Evolutionary conservation across 2,888 invertebrate genomes (phyloP).

Genomic region (Disparrhopalites patrizii): DNA sequence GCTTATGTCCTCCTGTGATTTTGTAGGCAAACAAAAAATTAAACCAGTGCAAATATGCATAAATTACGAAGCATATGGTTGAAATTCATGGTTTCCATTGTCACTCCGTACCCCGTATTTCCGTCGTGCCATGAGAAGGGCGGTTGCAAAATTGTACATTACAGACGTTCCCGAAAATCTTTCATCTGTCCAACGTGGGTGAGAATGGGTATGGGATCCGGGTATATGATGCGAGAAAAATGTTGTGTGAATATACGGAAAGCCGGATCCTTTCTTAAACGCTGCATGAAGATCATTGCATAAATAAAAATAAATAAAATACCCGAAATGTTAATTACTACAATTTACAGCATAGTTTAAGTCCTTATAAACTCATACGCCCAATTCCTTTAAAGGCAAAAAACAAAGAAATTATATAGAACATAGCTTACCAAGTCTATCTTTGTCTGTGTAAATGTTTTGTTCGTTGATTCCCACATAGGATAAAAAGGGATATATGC

Average conservation of each 20-base stretch:
- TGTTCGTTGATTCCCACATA: conserved; percentile 63
- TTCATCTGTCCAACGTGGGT: conserved; percentile 45
- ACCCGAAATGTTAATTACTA: neutral
- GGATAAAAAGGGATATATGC: conserved; percentile 69
- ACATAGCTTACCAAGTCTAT: conserved; percentile 67
- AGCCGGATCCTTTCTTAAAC: conserved; percentile 28
- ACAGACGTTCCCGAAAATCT: conserved; percentile 63
- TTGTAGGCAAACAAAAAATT: conserved; percentile 24
- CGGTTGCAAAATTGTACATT: conserved; percentile 69
- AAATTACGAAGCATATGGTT: conserved; percentile 13
- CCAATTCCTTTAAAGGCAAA: no score
- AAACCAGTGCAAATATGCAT: neutral
- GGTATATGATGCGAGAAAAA: conserved; percentile 70
- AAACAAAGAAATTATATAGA: neutral
- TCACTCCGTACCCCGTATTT: conserved; percentile 64
- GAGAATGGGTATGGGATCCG: conserved; percentile 56
- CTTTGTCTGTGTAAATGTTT: conserved; percentile 62
- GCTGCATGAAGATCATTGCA: conserved; percentile 25
- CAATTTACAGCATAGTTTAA: neutral
- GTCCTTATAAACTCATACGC: no score
- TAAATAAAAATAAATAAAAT: no score
- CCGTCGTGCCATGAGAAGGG: conserved; percentile 71
- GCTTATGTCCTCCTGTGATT: conserved; percentile 59
- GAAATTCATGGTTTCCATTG: neutral
- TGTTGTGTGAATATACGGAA: conserved; percentile 70